A percentile compares a stretch with the other conserved stretches of the same genome.
These are phyloP conservation scores for Cinara cedri DNA, from an alignment of 2,888 invertebrate species.

Conservation along the genomic window DNA sequence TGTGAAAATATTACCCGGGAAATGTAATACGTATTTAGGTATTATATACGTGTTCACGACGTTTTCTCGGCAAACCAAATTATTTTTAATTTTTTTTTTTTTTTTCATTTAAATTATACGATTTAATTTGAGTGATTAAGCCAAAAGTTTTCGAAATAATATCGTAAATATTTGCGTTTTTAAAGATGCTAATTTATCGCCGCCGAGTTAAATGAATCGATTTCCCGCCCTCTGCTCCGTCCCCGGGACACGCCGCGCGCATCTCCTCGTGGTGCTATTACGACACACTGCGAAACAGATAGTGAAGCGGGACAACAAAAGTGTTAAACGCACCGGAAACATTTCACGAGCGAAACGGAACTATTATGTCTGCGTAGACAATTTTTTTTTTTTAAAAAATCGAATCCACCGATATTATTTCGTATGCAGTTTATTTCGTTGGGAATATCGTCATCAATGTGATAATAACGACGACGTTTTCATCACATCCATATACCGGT, in stretches of 20 bases:
- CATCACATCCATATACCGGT: too few species aligned
- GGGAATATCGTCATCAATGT: too few species aligned
- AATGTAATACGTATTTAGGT: too few species aligned
- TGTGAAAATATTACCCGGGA: too few species aligned
- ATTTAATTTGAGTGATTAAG: slow-evolving; percentile 28
- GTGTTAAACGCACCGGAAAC: background rate
- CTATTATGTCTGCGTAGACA: too few species aligned
- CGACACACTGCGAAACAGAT: too few species aligned
- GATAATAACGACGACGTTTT: background rate
- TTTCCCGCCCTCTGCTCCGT: background rate
- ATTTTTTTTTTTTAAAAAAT: too few species aligned
- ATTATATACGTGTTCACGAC: too few species aligned
- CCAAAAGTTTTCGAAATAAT: slow-evolving; percentile 33
- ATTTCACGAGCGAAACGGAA: background rate
- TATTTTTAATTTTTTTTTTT: background rate
- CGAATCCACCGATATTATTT: background rate
- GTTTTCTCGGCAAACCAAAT: too few species aligned
- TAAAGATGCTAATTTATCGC: slow-evolving; percentile 23
- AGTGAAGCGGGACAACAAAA: background rate
- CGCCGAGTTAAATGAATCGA: slow-evolving; percentile 23
- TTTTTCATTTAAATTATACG: background rate
- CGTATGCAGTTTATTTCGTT: too few species aligned
- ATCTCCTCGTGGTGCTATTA: too few species aligned
- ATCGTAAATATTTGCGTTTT: slow-evolving; percentile 39
- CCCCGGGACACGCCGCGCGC: background rate